Conservation (phyloP, 2,797 vertebrate genomes). For the Catharus ustulatus region DNA sequence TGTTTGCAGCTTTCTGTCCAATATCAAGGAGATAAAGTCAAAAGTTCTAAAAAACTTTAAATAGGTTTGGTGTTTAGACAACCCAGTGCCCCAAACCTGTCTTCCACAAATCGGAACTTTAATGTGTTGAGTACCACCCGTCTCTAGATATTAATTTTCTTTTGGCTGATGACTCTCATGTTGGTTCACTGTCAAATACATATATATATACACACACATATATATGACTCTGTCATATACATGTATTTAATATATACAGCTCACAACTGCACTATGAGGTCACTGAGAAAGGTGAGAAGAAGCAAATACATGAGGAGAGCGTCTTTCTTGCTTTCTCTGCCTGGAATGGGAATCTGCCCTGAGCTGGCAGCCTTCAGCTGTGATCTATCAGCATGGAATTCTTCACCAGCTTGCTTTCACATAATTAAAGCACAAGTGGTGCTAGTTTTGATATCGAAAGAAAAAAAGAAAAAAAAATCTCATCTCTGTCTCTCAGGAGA, state of each 20-base stretch:
- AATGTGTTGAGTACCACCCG: background rate
- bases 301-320: background rate
- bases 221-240: background rate
- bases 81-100: background rate
- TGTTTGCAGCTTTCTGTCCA: background rate
- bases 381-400: background rate
- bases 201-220: background rate
- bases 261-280: background rate
- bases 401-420: background rate
- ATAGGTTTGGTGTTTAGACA: background rate
- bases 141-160: background rate
- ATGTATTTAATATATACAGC: background rate
- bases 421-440: background rate
- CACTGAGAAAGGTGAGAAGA: background rate
- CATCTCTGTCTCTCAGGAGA: constrained; percentile 8
- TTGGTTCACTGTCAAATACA: background rate
- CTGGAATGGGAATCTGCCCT: background rate
- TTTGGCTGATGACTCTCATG: background rate
- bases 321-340: background rate
- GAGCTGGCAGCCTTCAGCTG: background rate
- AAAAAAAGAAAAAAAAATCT: background rate
- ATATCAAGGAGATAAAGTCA: background rate
- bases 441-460: background rate
- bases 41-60: background rate
- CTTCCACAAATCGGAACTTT: background rate